phyloP scores from a whole-genome alignment of 2,888 invertebrate genomes.

The Zygaena filipendulae region DNA sequence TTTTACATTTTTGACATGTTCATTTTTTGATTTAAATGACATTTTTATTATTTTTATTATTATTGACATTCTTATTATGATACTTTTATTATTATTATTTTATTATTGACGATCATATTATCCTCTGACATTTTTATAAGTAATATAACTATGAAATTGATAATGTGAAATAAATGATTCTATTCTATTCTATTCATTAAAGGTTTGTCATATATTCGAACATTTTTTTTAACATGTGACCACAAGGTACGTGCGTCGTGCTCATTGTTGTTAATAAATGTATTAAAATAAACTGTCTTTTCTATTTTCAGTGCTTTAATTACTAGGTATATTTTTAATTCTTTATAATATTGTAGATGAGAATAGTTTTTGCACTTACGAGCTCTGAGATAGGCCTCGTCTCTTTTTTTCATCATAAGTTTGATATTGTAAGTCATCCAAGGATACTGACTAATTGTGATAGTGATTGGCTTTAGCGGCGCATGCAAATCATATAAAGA shows the following conservation, averaged over 20 bases:
- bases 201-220: conserved; percentile 1
- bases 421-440: conserved; percentile 11
- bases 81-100: no score
- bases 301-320: conserved; percentile 4
- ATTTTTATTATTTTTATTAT: no score
- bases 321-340: conserved; percentile 7
- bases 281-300: no score
- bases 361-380: background rate
- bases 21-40: no score
- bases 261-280: conserved; percentile 5
- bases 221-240: conserved; percentile 9
- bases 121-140: no score
- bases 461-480: conserved; percentile 1
- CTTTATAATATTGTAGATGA: conserved; percentile 10
- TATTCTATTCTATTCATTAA: no score
- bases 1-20: no score
- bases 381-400: conserved; percentile 4
- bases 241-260: conserved; percentile 5
- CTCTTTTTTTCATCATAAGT: conserved; percentile 7
- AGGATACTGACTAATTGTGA: conserved; percentile 1
- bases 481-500: conserved; percentile 6
- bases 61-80: no score
- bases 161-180: no score
- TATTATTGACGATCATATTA: no score
- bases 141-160: no score